Evolutionary conservation across 2,888 invertebrate species (phyloP), one percentile per base, ranked within the genome.

Genomic region (Lobophora halterata): DNA sequence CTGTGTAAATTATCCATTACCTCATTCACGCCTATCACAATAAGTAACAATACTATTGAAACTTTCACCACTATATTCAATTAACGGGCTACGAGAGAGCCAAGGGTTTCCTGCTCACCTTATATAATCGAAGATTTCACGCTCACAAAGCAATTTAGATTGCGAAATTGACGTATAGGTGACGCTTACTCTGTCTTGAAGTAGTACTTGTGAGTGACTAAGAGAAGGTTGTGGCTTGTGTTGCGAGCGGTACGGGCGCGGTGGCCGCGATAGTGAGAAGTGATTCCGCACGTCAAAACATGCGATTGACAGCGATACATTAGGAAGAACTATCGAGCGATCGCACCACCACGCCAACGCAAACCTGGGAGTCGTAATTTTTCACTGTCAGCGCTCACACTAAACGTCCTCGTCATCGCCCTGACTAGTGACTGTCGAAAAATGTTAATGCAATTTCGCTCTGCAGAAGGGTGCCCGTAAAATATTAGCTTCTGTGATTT

Each of bases 291-390:
- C 75, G 78, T 83, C 82, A 81, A 79, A 80, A 77, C 71, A 74
- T 65, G 67, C 77, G 76, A 85, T 82, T 81, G 85, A 81, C 82
- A 78, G 79, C 83, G 59, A 79, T 82, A 82, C 81, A 83, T 83
- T 82, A 85, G 73, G 79, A 83, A 72, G 70, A 83, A 79, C 77
- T 81, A 81, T 81, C 77, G 78, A 74, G 43, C 66, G 79, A 79
- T 79, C 74, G 67, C 64, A 55, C 67, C 62, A 67, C 70, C 69
- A 65, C 62, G 68, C 70, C 69, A 65, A 63, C 66, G 65, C 64
- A 67, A 64, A 65, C 69, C 68, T 71, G 64, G 65, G 64, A 73
- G 58, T 72, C 54, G 76, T 78, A 75, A 86, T 86, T 82, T 85
- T 83, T 86, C 83, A 81, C 80, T 83, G 85, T 85, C 85, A 78